Conservation (phyloP, 2,888 invertebrate genomes). For the Mesorhabditis sp. region DNA sequence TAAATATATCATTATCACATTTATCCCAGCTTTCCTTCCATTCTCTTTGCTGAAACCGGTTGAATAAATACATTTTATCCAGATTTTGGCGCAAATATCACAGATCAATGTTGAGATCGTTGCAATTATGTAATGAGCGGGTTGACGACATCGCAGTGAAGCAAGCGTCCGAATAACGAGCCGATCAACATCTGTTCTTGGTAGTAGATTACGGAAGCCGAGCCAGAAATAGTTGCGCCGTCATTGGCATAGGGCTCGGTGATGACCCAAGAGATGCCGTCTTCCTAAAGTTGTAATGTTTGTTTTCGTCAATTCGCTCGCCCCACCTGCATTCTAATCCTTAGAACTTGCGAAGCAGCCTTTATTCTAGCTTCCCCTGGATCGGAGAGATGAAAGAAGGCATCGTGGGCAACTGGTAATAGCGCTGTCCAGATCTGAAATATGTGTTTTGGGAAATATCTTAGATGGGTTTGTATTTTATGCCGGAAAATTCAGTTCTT, state of each 20-base stretch:
- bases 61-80: no score
- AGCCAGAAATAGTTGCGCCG: constrained; percentile 44
- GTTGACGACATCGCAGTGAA: constrained; percentile 41
- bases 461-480: background rate
- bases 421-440: constrained; percentile 30
- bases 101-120: no score
- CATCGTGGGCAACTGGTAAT: constrained; percentile 40
- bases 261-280: constrained; percentile 47
- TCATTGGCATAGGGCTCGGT: constrained; percentile 57
- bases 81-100: no score
- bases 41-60: no score
- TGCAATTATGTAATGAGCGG: constrained; percentile 27
- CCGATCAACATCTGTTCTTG: constrained; percentile 47
- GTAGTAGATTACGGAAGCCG: constrained; percentile 24
- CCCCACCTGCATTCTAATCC: constrained; percentile 46
- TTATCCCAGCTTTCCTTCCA: no score
- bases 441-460: background rate
- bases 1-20: no score
- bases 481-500: background rate
- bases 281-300: constrained; percentile 23
- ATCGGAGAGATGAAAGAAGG: constrained; percentile 19
- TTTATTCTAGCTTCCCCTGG: constrained; percentile 16
- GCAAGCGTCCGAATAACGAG: constrained; percentile 41
- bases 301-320: background rate
- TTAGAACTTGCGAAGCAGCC: constrained; percentile 38